Base-by-base conservation (phyloP, 1,140 invertebrate genomes). In the Drosophila truncata region DNA sequence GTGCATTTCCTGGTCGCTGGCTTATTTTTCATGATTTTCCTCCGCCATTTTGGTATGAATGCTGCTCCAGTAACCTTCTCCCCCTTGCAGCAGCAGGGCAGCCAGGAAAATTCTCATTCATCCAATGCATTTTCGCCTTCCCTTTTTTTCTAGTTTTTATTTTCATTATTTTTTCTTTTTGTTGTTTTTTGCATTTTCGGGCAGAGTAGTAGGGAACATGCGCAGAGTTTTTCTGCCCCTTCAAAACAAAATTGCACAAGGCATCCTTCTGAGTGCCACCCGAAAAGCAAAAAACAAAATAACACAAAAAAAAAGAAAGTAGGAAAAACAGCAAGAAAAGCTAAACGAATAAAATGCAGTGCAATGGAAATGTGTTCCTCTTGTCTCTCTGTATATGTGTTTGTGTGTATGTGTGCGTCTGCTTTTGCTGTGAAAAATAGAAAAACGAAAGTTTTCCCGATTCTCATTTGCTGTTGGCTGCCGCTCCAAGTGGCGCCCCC, bases 401-500 rank as follows among this genome's bases (percentile, higher is more conserved):
- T 7, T 63, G 41, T 64, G 27, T 50, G 20, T 25, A 27, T 42
- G 18, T 44, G 18, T 29, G 33, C 11, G 33, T 71, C 27, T 72
- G 66, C 42, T 58, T 90, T 35, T 72, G 52, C 52, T 90, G 85
- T 66, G 83, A 91, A 91, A 88, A 91, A 91, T 88, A 87, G 84
- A 91, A 88, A 88, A 91, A 91, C 73, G 74, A 84, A 83, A 91
- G 77, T 88, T 79, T 88, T 84, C 85, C 63, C 84, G 85, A 76
- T 88, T 88, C 87, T 81, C 85, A 88, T 88, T 88, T 88, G 85
- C 85, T 88, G 84, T 80, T 84, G 77, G 73, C 80, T 44, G 65
- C 66, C 58, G 65, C 76, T 84, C 85, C 82, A 70, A 88, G 74
- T 88, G 85, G 78, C 52, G 73, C 78, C 85, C 84, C 85, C 74